These are phyloP conservation scores for Musca vetustissima DNA, from an alignment of 1,140 invertebrate genomes.

Conservation along the genomic window DNA sequence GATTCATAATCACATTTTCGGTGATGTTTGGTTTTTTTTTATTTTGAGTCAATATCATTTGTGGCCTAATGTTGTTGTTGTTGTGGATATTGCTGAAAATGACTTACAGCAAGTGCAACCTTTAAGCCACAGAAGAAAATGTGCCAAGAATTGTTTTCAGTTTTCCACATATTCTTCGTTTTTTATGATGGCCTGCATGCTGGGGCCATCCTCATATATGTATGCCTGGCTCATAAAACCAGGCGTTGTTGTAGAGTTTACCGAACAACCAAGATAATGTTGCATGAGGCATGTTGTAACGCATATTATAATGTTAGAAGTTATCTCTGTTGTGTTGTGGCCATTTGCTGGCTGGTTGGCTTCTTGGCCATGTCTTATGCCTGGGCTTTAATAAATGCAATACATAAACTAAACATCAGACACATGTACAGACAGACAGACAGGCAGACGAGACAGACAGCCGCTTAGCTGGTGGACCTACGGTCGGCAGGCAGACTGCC, in stretches of 20 bases:
- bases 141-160: too few relatives aligned
- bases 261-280: too few relatives aligned
- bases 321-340: conserved; percentile 7
- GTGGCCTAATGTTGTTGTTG: too few relatives aligned
- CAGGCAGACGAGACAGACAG: background rate
- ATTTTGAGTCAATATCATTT: too few relatives aligned
- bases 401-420: conserved; percentile 19
- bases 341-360: background rate
- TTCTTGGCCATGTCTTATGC: background rate
- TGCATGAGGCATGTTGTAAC: conserved; percentile 16
- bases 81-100: too few relatives aligned
- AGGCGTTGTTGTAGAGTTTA: background rate
- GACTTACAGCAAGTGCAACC: too few relatives aligned
- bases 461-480: background rate
- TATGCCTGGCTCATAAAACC: background rate
- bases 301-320: conserved; percentile 17
- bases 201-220: background rate
- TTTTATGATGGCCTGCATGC: conserved; percentile 5
- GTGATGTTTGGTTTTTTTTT: too few relatives aligned
- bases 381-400: conserved; percentile 10
- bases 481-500: too few relatives aligned
- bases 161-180: too few relatives aligned
- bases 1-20: too few relatives aligned
- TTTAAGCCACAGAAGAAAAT: too few relatives aligned
- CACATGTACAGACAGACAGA: background rate